These are phyloP conservation scores for Mionectes macconnelli DNA, from an alignment of 2,113 vertebrate species.

Conservation along the genomic window DNA sequence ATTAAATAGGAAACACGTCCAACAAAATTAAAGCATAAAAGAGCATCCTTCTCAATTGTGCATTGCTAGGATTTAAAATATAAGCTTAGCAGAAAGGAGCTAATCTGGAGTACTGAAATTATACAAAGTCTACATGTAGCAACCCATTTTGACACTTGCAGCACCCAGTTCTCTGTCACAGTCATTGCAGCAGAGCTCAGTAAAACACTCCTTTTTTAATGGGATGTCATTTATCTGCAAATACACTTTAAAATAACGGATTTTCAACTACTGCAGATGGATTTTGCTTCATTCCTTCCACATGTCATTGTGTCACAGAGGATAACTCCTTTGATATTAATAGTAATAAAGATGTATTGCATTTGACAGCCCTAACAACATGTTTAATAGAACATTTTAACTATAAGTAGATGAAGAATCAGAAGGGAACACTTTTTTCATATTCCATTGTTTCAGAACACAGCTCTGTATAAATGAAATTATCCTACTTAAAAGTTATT, in stretches of 20 bases:
- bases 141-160: not conserved
- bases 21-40: not conserved
- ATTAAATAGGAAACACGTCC: not conserved
- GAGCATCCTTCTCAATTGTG: not conserved
- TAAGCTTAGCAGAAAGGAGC: not conserved
- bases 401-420: conserved; percentile 1
- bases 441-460: conserved; percentile 16
- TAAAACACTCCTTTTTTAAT: not conserved
- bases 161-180: not conserved
- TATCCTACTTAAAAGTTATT: conserved; percentile 36
- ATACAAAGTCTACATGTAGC: not conserved
- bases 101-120: not conserved
- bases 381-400: conserved; percentile 49
- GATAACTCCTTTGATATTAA: conserved; percentile 43
- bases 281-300: conserved; percentile 29
- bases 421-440: not conserved
- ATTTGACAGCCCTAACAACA: conserved; percentile 54
- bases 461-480: not conserved
- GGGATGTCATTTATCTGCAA: conserved; percentile 5
- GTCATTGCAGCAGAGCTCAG: not conserved
- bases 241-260: not conserved
- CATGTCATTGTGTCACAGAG: conserved; percentile 1
- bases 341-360: conserved; percentile 37
- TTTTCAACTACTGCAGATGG: conserved; percentile 31
- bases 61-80: not conserved